Conservation (phyloP, 2,797 vertebrate species). For the Leptoclinus maculatus region DNA sequence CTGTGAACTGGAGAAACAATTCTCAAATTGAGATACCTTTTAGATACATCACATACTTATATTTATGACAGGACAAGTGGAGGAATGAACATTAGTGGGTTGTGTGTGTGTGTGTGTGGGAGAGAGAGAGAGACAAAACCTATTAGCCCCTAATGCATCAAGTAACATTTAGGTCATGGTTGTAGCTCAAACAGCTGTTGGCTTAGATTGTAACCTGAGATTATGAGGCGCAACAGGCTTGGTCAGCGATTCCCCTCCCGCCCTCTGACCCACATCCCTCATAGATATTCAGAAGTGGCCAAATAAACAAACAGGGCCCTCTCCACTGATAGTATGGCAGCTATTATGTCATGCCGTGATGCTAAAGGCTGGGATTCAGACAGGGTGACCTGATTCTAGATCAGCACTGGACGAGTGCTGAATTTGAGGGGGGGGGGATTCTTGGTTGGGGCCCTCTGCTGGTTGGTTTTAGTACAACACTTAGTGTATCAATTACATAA, state of each 20-base stretch:
- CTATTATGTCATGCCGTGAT: slow-evolving; percentile 55
- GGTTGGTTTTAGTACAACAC: slow-evolving; percentile 34
- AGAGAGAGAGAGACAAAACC: slow-evolving; percentile 21
- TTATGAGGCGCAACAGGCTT: slow-evolving; percentile 63
- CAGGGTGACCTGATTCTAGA: slow-evolving; percentile 51
- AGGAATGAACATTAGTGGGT: neutral
- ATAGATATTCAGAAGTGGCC: slow-evolving; percentile 37
- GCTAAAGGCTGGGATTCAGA: slow-evolving; percentile 43
- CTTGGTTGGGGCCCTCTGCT: slow-evolving; percentile 55
- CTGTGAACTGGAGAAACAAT: neutral
- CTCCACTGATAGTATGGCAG: slow-evolving; percentile 21
- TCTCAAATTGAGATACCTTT: neutral
- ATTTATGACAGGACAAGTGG: neutral
- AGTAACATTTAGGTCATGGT: slow-evolving; percentile 76
- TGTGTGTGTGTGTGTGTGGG: neutral
- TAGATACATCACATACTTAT: neutral
- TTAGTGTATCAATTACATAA: too few relatives aligned
- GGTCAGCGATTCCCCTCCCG: slow-evolving; percentile 54
- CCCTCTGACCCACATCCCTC: slow-evolving; percentile 57
- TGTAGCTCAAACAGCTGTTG: slow-evolving; percentile 70
- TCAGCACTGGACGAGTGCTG: slow-evolving; percentile 9
- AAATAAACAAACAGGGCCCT: slow-evolving; percentile 34
- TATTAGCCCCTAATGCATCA: slow-evolving; percentile 61
- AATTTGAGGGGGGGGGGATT: neutral
- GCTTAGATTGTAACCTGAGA: slow-evolving; percentile 76